Conservation (phyloP, 37 sponge, comb jelly and placozoan genomes). For the Petrosia ficiformis region DNA sequence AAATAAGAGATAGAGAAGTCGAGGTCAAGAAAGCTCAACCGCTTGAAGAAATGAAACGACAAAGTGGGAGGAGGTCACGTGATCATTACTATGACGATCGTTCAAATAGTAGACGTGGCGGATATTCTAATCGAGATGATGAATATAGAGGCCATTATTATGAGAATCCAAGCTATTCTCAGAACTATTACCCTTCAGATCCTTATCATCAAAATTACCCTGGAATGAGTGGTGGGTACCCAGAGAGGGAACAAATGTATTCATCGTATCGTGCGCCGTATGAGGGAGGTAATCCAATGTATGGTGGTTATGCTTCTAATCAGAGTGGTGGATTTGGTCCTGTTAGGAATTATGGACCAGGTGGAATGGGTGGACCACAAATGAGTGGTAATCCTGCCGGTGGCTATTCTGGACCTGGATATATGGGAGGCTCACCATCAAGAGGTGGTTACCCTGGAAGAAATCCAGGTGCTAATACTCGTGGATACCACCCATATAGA, state of each 20-base stretch:
- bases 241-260: background rate
- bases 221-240: conserved; percentile 1
- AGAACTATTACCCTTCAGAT: background rate
- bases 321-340: background rate
- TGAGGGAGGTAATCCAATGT: background rate
- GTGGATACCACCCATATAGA: conserved; percentile 1
- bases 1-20: conserved; percentile 49
- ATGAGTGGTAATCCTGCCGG: no score
- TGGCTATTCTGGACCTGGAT: no score
- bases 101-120: background rate
- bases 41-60: conserved; percentile 37
- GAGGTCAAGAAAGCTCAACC: conserved; percentile 67
- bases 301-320: background rate
- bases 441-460: no score
- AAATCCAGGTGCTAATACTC: background rate
- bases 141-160: background rate
- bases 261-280: background rate
- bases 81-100: conserved; percentile 1
- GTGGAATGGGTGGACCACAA: no score
- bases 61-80: background rate
- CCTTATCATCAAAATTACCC: background rate
- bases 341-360: background rate
- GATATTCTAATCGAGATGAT: conserved; percentile 1
- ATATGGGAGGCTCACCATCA: no score
- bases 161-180: no score